These are phyloP conservation scores for Gallinago undulata DNA, from an alignment of 2,113 vertebrate species.

Conservation along the genomic window DNA sequence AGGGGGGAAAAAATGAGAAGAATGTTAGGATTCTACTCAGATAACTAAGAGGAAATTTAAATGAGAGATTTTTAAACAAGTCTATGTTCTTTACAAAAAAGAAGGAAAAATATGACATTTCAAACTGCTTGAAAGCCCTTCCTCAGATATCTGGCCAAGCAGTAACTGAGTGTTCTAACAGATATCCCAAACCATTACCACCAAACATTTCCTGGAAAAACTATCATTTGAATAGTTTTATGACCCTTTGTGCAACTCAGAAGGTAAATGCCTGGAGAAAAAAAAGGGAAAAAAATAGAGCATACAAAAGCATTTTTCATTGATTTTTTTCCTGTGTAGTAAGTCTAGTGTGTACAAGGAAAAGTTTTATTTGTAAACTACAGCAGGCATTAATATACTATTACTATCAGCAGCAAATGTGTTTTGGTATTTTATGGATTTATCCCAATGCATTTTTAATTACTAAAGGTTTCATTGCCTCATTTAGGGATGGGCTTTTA, in stretches of 20 bases:
- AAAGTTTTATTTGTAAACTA: not conserved
- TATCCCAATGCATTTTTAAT: not conserved
- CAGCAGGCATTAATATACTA: not conserved
- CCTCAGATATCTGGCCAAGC: constrained; percentile 47
- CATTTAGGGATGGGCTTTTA: not conserved
- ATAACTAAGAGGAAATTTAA: not conserved
- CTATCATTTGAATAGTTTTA: constrained; percentile 60
- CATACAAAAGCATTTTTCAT: not conserved
- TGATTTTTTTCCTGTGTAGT: not conserved
- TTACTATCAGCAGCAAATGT: not conserved
- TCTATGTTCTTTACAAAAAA: not conserved
- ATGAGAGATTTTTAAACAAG: not conserved
- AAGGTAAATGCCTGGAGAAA: constrained; percentile 3
- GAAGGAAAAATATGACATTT: constrained; percentile 1
- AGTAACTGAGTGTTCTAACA: constrained; percentile 57
- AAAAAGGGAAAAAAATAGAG: not conserved
- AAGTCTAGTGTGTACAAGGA: not conserved
- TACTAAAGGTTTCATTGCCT: not conserved
- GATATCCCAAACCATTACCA: constrained; percentile 46
- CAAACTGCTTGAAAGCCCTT: constrained; percentile 32
- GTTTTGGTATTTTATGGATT: not conserved
- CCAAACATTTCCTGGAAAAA: constrained; percentile 65
- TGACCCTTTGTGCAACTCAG: constrained; percentile 48
- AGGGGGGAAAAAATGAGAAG: not conserved
- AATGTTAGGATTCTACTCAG: not conserved